A percentile compares a stretch with the other conserved stretches of the same genome.
phyloP scores from a whole-genome alignment of 2,888 invertebrate species.

The Meta bourneti region DNA sequence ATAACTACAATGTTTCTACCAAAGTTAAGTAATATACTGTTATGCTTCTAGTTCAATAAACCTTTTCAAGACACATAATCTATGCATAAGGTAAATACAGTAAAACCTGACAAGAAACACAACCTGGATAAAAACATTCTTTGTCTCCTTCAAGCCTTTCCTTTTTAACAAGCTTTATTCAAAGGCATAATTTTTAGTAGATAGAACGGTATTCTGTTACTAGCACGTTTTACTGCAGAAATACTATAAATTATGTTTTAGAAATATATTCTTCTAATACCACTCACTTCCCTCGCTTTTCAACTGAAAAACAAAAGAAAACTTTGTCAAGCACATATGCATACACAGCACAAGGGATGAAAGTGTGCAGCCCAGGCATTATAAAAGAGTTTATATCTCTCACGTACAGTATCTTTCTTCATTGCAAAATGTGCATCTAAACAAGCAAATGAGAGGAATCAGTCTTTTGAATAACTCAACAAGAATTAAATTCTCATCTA shows the following conservation, averaged over 20 bases:
- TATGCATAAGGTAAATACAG: no score
- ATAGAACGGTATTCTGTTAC: neutral
- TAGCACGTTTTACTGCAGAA: neutral
- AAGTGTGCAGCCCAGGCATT: neutral
- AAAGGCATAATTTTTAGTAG: no score
- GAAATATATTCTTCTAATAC: neutral
- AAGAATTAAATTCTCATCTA: slow-evolving; percentile 29
- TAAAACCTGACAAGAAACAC: no score
- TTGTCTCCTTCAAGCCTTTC: no score
- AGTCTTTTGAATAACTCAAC: neutral
- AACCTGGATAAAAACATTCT: no score
- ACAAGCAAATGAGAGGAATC: neutral
- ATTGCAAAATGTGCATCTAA: neutral
- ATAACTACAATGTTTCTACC: no score
- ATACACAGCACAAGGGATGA: neutral
- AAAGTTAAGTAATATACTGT: no score
- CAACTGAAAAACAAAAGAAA: neutral
- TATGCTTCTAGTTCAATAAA: no score
- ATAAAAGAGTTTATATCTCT: neutral
- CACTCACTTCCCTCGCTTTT: neutral
- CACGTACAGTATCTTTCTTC: neutral
- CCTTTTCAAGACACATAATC: no score
- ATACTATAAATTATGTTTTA: neutral
- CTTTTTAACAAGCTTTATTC: no score
- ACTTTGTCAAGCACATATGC: neutral